A percentile compares a stretch with the other conserved stretches of the same genome.
Conservation (phyloP, 2,888 invertebrate genomes). For the Caenorhabditis zanzibari region DNA sequence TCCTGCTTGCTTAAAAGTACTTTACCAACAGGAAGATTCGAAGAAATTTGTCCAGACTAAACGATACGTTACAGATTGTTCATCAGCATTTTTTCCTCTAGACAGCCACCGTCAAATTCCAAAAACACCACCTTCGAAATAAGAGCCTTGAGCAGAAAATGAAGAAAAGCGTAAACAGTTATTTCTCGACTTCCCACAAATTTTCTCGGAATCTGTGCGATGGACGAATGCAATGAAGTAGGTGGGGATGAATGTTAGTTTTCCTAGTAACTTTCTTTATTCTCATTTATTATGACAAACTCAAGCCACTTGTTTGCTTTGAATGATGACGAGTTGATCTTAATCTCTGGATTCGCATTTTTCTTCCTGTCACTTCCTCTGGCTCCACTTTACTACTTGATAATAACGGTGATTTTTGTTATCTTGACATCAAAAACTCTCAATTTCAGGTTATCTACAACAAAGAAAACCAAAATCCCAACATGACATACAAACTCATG, state of each 20-base stretch:
- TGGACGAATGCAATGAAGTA: neutral
- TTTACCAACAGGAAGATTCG: too few relatives aligned
- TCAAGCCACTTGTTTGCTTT: slow-evolving; percentile 10
- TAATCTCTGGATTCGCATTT: slow-evolving; percentile 10
- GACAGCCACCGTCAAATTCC: neutral
- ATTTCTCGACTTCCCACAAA: neutral
- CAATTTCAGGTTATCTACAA: slow-evolving; percentile 30
- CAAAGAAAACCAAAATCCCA: slow-evolving; percentile 13
- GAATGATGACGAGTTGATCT: slow-evolving; percentile 16
- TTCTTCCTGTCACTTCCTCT: neutral
- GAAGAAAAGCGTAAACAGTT: slow-evolving; percentile 7
- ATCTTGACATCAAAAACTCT: too few relatives aligned
- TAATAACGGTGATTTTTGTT: slow-evolving; percentile 7
- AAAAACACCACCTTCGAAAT: neutral
- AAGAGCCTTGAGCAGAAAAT: neutral
- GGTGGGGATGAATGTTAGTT: neutral
- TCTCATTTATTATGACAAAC: too few relatives aligned
- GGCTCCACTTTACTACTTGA: slow-evolving; percentile 5
- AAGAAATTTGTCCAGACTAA: too few relatives aligned
- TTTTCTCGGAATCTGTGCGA: neutral
- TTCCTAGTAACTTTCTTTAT: too few relatives aligned
- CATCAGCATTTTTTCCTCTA: too few relatives aligned
- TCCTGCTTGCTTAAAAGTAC: too few relatives aligned
- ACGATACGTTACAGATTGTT: too few relatives aligned
- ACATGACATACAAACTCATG: slow-evolving; percentile 53